Conservation (phyloP, 2,888 invertebrate genomes). For the Liodrosophila aerea region DNA sequence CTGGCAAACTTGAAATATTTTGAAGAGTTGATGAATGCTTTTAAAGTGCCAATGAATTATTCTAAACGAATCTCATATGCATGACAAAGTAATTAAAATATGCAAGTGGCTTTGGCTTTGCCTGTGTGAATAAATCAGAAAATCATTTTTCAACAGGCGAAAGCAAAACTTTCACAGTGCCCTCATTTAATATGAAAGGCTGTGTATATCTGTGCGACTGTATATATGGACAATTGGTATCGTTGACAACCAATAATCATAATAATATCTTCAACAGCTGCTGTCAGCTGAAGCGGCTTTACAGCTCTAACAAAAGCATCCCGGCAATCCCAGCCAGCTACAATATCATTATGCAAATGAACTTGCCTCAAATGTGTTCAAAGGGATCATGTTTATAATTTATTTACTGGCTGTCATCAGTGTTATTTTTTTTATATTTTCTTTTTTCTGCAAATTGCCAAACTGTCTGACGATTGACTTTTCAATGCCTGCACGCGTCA, state of each 20-base stretch:
- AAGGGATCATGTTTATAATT: constrained; percentile 74
- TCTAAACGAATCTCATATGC: constrained; percentile 21
- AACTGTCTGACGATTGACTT: constrained; percentile 48
- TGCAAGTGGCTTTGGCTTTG: constrained; percentile 26
- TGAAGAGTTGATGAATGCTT: background rate
- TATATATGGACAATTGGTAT: background rate
- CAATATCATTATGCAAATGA: constrained; percentile 71
- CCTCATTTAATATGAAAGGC: no score
- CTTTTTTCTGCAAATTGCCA: constrained; percentile 29
- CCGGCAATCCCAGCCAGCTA: constrained; percentile 21
- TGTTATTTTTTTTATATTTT: constrained; percentile 27
- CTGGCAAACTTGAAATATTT: background rate
- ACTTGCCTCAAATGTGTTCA: constrained; percentile 59
- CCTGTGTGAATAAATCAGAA: constrained; percentile 15
- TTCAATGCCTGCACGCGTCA: constrained; percentile 27
- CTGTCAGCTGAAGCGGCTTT: constrained; percentile 8
- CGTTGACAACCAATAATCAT: constrained; percentile 32
- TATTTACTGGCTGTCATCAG: constrained; percentile 74
- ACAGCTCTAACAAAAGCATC: constrained; percentile 23
- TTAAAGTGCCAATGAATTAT: constrained; percentile 42
- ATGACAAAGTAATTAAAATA: constrained; percentile 26
- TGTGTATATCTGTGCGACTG: no score
- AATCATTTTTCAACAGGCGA: constrained; percentile 17
- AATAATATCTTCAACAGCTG: constrained; percentile 7
- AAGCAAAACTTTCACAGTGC: constrained; percentile 15